Conservation (phyloP, 2,888 invertebrate species). For the Drosophila recens region DNA sequence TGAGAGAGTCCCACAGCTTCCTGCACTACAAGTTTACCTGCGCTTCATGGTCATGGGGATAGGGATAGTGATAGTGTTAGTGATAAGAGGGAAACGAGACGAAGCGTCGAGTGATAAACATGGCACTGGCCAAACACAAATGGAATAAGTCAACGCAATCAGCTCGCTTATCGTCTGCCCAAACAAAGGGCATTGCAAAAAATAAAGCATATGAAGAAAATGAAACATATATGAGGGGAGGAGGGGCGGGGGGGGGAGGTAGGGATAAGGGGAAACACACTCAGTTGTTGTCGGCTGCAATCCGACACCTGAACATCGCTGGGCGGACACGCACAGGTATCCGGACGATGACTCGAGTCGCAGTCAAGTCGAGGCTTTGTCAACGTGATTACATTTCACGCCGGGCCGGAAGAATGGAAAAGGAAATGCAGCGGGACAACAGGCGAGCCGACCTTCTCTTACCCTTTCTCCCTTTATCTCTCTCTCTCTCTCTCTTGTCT, state of each 20-base stretch:
- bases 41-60: slow-evolving; percentile 22
- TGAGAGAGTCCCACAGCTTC: slow-evolving; percentile 25
- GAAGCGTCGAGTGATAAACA: slow-evolving; percentile 27
- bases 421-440: slow-evolving; percentile 10
- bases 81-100: background rate
- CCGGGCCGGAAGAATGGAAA: slow-evolving; percentile 60
- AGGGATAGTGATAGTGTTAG: background rate
- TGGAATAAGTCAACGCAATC: slow-evolving; percentile 52
- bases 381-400: slow-evolving; percentile 68
- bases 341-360: slow-evolving; percentile 23
- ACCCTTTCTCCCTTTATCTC: background rate
- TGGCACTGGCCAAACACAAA: slow-evolving; percentile 52
- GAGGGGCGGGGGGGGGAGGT: too few species aligned
- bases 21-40: slow-evolving; percentile 3
- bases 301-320: slow-evolving; percentile 42
- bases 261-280: too few species aligned
- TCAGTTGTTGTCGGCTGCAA: slow-evolving; percentile 28
- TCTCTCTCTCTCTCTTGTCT: background rate
- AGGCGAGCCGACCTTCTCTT: background rate
- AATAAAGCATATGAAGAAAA: background rate
- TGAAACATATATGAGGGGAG: too few species aligned
- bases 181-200: slow-evolving; percentile 59
- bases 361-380: slow-evolving; percentile 44
- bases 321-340: slow-evolving; percentile 25
- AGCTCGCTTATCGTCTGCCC: slow-evolving; percentile 56